phyloP scores from a whole-genome alignment of 2,888 invertebrate species.

The Toxonevra muliebris region DNA sequence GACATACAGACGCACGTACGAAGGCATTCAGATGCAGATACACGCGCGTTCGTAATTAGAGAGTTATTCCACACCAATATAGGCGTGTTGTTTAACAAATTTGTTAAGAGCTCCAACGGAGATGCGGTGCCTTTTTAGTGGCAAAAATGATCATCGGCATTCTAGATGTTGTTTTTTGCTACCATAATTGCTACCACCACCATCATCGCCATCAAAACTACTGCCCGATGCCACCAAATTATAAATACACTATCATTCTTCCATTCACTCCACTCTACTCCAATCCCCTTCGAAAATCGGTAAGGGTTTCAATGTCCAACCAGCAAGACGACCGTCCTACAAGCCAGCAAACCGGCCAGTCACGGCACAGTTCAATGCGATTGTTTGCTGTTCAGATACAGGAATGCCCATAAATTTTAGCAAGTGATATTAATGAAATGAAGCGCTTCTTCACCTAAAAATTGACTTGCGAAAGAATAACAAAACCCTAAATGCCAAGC shows the following conservation, averaged over 20 bases:
- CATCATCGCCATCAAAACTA: conserved; percentile 17
- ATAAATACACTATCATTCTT: no score
- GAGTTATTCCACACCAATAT: conserved; percentile 39
- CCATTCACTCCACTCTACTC: no score
- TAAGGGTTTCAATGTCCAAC: no score
- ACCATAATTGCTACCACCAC: conserved; percentile 1
- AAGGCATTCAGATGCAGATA: conserved; percentile 38
- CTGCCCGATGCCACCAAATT: conserved; percentile 10
- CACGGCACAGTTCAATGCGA: neutral
- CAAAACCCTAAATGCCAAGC: conserved; percentile 13
- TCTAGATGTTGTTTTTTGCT: neutral
- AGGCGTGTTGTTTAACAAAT: conserved; percentile 62
- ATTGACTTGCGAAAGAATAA: conserved; percentile 13
- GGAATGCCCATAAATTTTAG: conserved; percentile 61
- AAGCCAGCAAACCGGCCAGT: neutral
- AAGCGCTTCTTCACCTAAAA: conserved; percentile 22
- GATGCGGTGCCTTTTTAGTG: conserved; percentile 58
- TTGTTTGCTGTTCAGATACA: conserved; percentile 21
- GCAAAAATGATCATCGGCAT: conserved; percentile 7
- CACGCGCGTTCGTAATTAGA: conserved; percentile 59
- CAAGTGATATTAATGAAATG: conserved; percentile 44
- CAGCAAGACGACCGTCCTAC: no score
- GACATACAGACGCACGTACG: conserved; percentile 27
- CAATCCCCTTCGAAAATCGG: no score
- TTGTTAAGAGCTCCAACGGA: conserved; percentile 61